Conservation (phyloP, 64 coral and sea anemone species). For the Pachyseris speciosa region DNA sequence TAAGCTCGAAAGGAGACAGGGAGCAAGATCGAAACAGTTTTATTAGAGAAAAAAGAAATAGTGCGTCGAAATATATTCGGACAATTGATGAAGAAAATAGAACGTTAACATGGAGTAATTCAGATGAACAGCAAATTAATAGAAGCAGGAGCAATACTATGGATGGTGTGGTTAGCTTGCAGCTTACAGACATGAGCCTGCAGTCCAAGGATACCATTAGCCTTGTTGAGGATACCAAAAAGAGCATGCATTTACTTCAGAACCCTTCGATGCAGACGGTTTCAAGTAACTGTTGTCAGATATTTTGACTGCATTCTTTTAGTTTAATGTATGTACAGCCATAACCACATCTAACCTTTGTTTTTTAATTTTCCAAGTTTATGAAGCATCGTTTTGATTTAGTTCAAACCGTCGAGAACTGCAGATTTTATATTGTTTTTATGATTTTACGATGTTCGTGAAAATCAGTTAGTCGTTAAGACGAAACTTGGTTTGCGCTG, state of each 20-base stretch:
- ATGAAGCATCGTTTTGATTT: background rate
- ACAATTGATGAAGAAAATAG: conserved; percentile 27
- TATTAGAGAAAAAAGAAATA: conserved; percentile 41
- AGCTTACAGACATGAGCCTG: conserved; percentile 85
- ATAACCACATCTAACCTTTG: background rate
- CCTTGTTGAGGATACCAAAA: conserved; percentile 16
- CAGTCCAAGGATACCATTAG: conserved; percentile 71
- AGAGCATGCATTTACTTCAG: conserved; percentile 32
- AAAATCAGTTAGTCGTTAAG: too few relatives aligned
- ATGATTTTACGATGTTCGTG: too few relatives aligned
- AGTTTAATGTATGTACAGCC: background rate
- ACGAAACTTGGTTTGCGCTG: too few relatives aligned
- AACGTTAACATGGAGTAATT: conserved; percentile 35
- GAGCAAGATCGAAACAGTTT: conserved; percentile 6
- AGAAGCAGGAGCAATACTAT: conserved; percentile 54
- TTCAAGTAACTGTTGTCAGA: conserved; percentile 95
- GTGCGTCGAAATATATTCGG: conserved; percentile 82
- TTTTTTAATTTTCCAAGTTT: background rate
- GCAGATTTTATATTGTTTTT: background rate
- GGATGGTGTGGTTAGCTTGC: conserved; percentile 43
- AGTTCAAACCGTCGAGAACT: background rate
- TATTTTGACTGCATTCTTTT: conserved; percentile 62
- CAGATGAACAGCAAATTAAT: background rate
- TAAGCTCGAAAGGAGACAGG: background rate
- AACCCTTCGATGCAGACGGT: conserved; percentile 73